Conservation (phyloP, 2,888 invertebrate genomes). For the Agrenia bidenticulata region DNA sequence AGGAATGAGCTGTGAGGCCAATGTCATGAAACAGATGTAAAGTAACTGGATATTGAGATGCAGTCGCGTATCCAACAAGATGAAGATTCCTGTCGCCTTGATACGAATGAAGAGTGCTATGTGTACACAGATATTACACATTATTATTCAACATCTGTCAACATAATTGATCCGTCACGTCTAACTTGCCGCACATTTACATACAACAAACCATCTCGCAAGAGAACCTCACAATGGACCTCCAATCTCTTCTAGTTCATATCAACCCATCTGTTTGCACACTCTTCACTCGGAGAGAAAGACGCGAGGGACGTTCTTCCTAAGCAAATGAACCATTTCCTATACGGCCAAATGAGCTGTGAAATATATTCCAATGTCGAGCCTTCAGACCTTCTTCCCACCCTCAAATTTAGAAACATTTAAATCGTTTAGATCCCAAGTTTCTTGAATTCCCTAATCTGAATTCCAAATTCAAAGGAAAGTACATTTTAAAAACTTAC, state of each 20-base stretch:
- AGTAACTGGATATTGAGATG: conserved; percentile 6
- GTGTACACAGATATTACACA: conserved; percentile 39
- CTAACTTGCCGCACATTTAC: conserved; percentile 22
- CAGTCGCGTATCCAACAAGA: background rate
- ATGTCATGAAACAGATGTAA: conserved; percentile 15
- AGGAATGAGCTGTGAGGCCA: background rate
- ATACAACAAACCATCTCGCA: conserved; percentile 7
- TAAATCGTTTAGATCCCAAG: too few relatives aligned
- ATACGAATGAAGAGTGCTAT: conserved; percentile 8
- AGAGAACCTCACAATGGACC: background rate
- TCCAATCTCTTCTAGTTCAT: background rate
- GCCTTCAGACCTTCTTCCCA: too few relatives aligned
- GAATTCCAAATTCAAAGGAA: too few relatives aligned
- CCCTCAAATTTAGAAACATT: too few relatives aligned
- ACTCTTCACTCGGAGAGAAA: background rate
- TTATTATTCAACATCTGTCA: conserved; percentile 53
- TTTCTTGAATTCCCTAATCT: too few relatives aligned
- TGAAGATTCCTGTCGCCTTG: background rate
- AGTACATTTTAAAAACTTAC: too few relatives aligned
- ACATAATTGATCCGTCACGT: conserved; percentile 53
- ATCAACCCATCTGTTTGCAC: background rate
- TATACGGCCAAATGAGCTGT: too few relatives aligned
- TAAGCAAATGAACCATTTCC: too few relatives aligned
- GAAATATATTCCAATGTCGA: too few relatives aligned
- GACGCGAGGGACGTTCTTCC: background rate